These are phyloP conservation scores for Passerculus sandwichensis DNA, from an alignment of 2,797 vertebrate species.

Conservation along the genomic window DNA sequence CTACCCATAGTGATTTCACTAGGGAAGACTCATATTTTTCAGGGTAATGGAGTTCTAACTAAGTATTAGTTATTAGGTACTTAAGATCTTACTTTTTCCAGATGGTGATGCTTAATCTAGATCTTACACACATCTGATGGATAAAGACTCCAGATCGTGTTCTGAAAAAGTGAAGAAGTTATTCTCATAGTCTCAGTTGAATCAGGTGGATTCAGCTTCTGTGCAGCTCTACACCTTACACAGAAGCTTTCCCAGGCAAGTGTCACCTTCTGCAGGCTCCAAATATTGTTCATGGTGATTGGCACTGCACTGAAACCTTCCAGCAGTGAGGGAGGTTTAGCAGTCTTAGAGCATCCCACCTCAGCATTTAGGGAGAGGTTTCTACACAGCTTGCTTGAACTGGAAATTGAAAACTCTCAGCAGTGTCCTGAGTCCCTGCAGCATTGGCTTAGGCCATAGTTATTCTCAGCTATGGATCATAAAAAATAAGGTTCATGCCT, in stretches of 20 bases:
- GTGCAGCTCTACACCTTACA: neutral
- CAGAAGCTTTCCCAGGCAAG: neutral
- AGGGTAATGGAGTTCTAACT: neutral
- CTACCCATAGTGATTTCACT: neutral
- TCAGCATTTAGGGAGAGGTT: neutral
- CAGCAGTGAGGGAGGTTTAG: neutral
- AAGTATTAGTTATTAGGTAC: slow-evolving; percentile 45
- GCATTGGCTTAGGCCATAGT: neutral
- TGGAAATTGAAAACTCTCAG: neutral
- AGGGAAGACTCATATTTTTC: neutral
- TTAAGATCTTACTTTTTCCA: slow-evolving; percentile 11
- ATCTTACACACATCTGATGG: neutral
- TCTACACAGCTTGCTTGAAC: neutral
- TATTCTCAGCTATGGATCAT: neutral
- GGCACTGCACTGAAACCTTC: neutral
- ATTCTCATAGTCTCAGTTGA: neutral
- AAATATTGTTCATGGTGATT: neutral
- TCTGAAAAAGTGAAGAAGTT: neutral
- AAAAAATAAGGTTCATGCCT: neutral
- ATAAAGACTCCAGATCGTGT: neutral
- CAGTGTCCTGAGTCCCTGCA: neutral
- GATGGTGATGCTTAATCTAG: neutral
- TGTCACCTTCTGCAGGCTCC: neutral
- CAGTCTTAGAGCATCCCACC: neutral
- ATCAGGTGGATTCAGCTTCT: neutral